phyloP scores from a whole-genome alignment of 2,113 vertebrate species.

The Brienomyrus brachyistius region DNA sequence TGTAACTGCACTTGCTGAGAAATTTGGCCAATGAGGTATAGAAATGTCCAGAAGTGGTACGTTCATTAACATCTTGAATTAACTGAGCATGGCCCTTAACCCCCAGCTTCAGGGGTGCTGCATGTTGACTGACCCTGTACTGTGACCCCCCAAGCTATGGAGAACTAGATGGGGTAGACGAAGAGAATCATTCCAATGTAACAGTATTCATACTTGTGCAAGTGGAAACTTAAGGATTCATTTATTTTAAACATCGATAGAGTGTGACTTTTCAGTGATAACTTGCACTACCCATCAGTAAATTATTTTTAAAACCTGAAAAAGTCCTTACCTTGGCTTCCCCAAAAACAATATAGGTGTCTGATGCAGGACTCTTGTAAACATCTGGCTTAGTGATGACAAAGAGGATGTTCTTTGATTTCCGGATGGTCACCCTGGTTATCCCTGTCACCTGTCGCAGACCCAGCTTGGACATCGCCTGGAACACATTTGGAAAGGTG shows the following conservation, averaged over 20 bases:
- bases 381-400: conserved; percentile 99
- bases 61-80: neutral
- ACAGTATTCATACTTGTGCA: neutral
- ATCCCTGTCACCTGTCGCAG: conserved; percentile 96
- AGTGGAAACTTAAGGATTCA: neutral
- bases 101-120: neutral
- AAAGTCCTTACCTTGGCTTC: conserved; percentile 80
- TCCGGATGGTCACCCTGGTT: conserved; percentile 94
- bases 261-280: neutral
- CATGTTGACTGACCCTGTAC: neutral
- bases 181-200: neutral
- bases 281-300: no score
- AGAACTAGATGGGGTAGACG: neutral
- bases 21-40: neutral
- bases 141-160: neutral
- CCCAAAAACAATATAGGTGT: conserved; percentile 96
- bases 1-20: neutral
- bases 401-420: conserved; percentile 97
- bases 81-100: neutral
- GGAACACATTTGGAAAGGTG: neutral
- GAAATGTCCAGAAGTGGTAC: neutral
- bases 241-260: neutral
- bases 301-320: no score
- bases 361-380: conserved; percentile 96
- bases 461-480: conserved; percentile 98